These are phyloP conservation scores for Hypotaenidia philippensis DNA, from an alignment of 2,797 vertebrate species.

Conservation along the genomic window DNA sequence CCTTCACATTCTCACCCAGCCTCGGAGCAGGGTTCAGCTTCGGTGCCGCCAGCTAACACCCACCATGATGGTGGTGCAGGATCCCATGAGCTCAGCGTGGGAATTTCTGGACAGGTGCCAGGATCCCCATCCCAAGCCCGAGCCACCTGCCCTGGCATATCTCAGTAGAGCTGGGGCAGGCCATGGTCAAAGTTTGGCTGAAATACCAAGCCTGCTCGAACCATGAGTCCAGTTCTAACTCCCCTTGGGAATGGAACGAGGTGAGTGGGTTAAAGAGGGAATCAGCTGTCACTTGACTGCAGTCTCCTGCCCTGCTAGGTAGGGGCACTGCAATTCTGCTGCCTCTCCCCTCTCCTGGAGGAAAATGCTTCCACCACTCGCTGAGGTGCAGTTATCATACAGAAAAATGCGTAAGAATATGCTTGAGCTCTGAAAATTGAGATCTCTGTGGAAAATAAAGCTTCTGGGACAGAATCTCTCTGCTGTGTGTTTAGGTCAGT, in stretches of 20 bases:
- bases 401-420: neutral
- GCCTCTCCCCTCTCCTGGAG: neutral
- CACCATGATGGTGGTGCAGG: rapidly evolving
- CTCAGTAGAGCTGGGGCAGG: neutral
- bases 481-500: neutral
- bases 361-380: neutral
- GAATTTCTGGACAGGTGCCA: neutral
- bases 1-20: rapidly evolving
- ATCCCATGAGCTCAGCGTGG: rapidly evolving
- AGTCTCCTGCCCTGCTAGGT: neutral
- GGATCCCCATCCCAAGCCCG: rapidly evolving
- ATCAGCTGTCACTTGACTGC: neutral
- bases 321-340: neutral
- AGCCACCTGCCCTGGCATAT: neutral
- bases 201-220: neutral
- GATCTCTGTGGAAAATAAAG: neutral
- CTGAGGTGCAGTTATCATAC: neutral
- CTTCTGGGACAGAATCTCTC: neutral
- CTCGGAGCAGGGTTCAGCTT: neutral
- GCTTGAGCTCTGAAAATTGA: neutral
- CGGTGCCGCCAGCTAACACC: rapidly evolving
- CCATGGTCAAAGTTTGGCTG: neutral
- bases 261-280: rapidly evolving
- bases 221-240: neutral
- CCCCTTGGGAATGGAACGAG: neutral